These are phyloP conservation scores for Baryphthengus martii DNA, from an alignment of 2,113 vertebrate genomes.

Conservation along the genomic window DNA sequence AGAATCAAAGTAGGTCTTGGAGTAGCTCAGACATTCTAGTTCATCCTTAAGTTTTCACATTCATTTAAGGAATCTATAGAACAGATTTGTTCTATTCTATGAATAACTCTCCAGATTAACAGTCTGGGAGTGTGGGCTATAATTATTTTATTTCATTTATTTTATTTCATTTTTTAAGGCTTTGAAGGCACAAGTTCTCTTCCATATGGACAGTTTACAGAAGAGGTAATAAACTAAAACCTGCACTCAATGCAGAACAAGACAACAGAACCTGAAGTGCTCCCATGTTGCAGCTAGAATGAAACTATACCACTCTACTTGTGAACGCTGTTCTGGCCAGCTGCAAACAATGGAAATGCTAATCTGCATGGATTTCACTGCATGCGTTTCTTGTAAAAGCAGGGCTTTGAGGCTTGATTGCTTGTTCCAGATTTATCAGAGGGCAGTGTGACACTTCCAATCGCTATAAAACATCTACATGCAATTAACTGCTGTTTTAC, in stretches of 20 bases:
- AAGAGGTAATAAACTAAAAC: neutral
- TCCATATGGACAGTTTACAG: neutral
- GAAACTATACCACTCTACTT: neutral
- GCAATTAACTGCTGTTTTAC: neutral
- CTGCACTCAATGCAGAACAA: neutral
- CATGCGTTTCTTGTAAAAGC: neutral
- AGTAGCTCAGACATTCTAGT: neutral
- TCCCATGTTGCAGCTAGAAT: accelerated
- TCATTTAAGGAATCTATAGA: neutral
- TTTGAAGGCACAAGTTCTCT: neutral
- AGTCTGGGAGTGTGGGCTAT: neutral
- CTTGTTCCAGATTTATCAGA: neutral
- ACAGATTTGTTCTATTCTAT: neutral
- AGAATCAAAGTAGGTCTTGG: neutral
- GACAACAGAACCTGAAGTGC: neutral
- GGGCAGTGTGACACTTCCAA: neutral
- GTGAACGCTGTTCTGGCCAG: neutral
- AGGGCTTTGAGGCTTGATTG: neutral
- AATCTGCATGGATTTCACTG: neutral
- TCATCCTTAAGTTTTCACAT: neutral
- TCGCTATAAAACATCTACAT: neutral
- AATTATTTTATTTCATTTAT: neutral
- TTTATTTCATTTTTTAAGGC: neutral
- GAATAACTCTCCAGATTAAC: neutral
- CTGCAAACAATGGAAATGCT: neutral